Conservation (phyloP, 2,113 vertebrate species). For the Menura novaehollandiae region DNA sequence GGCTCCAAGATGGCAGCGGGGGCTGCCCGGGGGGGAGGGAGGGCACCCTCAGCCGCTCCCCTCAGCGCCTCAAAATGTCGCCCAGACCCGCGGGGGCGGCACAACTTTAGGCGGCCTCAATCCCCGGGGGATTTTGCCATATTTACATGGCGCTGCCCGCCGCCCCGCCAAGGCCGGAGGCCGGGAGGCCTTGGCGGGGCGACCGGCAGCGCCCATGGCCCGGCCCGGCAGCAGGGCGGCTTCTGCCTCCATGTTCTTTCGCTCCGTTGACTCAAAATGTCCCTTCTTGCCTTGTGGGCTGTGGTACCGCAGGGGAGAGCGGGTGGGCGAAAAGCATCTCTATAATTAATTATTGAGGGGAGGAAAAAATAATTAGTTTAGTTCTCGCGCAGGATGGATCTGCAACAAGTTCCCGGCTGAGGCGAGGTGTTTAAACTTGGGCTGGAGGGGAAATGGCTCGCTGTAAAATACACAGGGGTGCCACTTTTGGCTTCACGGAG, state of each 20-base stretch:
- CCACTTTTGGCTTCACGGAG: not conserved
- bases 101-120: not conserved
- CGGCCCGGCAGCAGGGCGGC: not conserved
- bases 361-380: not conserved
- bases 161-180: not conserved
- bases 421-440: not conserved
- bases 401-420: slow-evolving; percentile 45
- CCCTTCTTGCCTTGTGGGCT: slow-evolving; percentile 17
- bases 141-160: not conserved
- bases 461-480: not conserved
- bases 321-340: not conserved
- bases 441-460: not conserved
- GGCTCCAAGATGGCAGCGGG: slow-evolving; percentile 28
- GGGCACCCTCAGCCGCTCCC: not conserved
- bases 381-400: not conserved
- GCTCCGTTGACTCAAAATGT: slow-evolving; percentile 58
- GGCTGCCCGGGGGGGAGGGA: not conserved
- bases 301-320: not conserved
- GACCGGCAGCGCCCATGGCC: not conserved
- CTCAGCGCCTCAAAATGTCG: slow-evolving; percentile 56
- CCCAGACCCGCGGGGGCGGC: slow-evolving; percentile 5
- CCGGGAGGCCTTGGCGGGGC: not conserved
- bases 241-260: slow-evolving; percentile 64
- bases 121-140: not conserved
- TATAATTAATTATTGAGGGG: not conserved